Percentiles rank a stretch among this genome's conserved stretches.
Evolutionary conservation across 2,888 invertebrate species (phyloP).

Genomic region (Cryptocheilus praepositus): DNA sequence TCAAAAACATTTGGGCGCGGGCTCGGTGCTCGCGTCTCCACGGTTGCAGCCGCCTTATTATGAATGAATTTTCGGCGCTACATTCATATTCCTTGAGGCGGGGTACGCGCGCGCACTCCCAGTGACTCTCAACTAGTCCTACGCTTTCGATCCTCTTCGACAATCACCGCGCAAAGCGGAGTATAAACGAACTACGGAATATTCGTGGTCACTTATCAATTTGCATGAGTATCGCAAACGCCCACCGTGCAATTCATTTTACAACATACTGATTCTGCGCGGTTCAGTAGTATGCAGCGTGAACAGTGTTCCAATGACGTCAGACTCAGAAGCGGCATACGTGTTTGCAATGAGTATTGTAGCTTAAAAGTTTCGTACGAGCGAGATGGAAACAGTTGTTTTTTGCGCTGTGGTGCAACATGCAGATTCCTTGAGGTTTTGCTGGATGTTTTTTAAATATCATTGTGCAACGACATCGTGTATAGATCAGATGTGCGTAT

Average conservation of each 20-base stretch:
- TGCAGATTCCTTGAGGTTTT: no score
- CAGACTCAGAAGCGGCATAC: no score
- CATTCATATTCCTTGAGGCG: constrained; percentile 62
- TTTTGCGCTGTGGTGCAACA: no score
- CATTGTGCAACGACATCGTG: no score
- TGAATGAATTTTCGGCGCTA: constrained; percentile 66
- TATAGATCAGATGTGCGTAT: no score
- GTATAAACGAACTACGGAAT: background rate
- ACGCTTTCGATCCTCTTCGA: background rate
- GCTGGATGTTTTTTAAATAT: no score
- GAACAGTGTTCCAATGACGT: no score
- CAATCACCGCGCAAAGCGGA: background rate
- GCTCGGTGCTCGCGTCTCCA: constrained; percentile 10
- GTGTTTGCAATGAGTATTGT: no score
- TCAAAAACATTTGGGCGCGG: constrained; percentile 16
- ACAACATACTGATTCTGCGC: no score
- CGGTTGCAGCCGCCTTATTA: constrained; percentile 40
- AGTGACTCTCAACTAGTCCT: constrained; percentile 49
- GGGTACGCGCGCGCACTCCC: constrained; percentile 40
- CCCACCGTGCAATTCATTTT: background rate
- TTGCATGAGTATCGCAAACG: background rate
- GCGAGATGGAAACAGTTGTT: no score
- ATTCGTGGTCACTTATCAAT: background rate
- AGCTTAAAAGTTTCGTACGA: no score
- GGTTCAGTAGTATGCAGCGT: no score